Evolutionary conservation across 2,888 invertebrate genomes (phyloP).

Genomic region (Nemoura dubitans): DNA sequence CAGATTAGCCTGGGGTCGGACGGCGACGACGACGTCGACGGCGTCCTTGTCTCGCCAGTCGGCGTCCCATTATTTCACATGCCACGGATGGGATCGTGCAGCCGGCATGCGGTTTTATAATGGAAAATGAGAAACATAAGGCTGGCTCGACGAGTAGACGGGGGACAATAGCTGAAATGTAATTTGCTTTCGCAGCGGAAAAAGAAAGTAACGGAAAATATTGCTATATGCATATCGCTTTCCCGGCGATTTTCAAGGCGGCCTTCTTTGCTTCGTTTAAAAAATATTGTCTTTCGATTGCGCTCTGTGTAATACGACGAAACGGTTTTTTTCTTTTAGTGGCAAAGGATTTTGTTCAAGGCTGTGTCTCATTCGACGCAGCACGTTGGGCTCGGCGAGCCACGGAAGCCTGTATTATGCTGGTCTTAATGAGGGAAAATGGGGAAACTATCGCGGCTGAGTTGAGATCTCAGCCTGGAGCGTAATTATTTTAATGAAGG

Average conservation of each 20-base stretch:
- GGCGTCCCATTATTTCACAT: not conserved
- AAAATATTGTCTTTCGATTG: not conserved
- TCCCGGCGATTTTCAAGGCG: not conserved
- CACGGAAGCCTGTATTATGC: not conserved
- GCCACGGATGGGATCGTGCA: not conserved
- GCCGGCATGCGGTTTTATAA: not conserved
- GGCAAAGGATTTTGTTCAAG: too few species aligned
- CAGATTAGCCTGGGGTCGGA: conserved; percentile 27
- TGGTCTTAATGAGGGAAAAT: not conserved
- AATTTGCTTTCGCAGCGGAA: not conserved
- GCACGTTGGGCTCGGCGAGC: not conserved
- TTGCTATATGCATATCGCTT: not conserved
- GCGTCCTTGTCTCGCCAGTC: not conserved
- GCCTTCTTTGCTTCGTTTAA: not conserved
- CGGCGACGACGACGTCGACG: not conserved
- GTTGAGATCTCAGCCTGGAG: not conserved
- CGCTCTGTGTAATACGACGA: not conserved
- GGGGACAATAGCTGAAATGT: not conserved
- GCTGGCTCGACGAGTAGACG: not conserved
- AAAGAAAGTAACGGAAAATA: not conserved
- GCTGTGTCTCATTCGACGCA: not conserved
- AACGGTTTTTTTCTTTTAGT: too few species aligned
- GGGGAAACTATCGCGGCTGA: not conserved
- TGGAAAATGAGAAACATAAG: conserved; percentile 8
- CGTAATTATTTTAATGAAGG: conserved; percentile 5